Conservation (phyloP, 2,888 invertebrate genomes). For the Dioctria linearis region DNA sequence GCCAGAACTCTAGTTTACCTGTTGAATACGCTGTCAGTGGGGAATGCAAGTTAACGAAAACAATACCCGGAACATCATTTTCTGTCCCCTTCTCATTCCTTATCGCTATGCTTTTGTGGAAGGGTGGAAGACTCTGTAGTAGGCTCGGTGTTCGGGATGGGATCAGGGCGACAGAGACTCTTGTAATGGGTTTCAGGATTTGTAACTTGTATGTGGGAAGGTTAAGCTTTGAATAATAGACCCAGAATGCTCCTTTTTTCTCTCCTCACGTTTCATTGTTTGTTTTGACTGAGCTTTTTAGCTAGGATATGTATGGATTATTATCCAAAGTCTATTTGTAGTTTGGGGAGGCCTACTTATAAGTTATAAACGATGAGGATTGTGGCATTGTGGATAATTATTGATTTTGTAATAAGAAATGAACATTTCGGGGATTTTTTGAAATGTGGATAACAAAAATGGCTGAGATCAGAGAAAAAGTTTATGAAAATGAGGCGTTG, state of each 20-base stretch:
- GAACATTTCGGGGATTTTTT: conserved; percentile 28
- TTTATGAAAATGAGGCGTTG: conserved; percentile 14
- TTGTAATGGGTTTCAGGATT: conserved; percentile 52
- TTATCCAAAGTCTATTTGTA: conserved; percentile 46
- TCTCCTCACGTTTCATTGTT: conserved; percentile 29
- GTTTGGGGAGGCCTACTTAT: conserved; percentile 29
- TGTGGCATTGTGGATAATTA: conserved; percentile 44
- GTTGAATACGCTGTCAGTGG: conserved; percentile 55
- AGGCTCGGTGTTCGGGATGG: not conserved
- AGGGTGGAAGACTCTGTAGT: conserved; percentile 1
- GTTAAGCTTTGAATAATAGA: conserved; percentile 53
- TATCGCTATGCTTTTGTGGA: not conserved
- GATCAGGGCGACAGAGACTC: conserved; percentile 25
- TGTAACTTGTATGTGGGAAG: conserved; percentile 50
- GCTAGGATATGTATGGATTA: conserved; percentile 46
- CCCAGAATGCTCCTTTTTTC: conserved; percentile 38
- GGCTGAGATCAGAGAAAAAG: not conserved
- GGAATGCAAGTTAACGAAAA: conserved; percentile 50
- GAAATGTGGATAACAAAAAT: not conserved
- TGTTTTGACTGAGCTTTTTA: conserved; percentile 50
- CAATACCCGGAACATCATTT: conserved; percentile 43
- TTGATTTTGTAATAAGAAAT: conserved; percentile 42
- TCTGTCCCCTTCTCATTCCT: conserved; percentile 2
- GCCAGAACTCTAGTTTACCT: conserved; percentile 56
- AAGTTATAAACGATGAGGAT: not conserved